Evolutionary conservation across 1,140 invertebrate genomes (phyloP).

Genomic region (Drosophila kohkoa): DNA sequence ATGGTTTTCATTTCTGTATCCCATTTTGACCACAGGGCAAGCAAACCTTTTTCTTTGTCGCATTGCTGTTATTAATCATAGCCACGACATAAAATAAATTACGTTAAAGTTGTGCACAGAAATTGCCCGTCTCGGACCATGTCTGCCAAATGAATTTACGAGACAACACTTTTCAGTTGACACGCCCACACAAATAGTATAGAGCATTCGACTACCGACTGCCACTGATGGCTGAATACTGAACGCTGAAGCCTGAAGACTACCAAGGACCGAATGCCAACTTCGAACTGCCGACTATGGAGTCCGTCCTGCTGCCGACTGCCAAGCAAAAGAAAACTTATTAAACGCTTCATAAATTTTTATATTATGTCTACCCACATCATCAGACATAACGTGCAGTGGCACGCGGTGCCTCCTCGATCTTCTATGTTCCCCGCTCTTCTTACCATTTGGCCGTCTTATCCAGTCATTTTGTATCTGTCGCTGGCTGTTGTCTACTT

Average conservation of each 20-base stretch:
- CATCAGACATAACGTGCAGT: conserved; percentile 79
- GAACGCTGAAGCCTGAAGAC: conserved; percentile 1
- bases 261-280: conserved; percentile 25
- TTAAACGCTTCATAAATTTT: conserved; percentile 84
- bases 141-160: conserved; percentile 79
- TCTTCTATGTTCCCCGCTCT: conserved; percentile 41
- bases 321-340: conserved; percentile 74
- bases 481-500: conserved; percentile 72
- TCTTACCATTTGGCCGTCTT: conserved; percentile 53
- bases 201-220: conserved; percentile 68
- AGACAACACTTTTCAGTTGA: conserved; percentile 80
- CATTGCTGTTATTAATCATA: conserved; percentile 75
- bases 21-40: conserved; percentile 54
- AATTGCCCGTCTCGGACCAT: conserved; percentile 57
- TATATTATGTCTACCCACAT: conserved; percentile 83
- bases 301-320: conserved; percentile 21
- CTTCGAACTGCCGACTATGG: conserved; percentile 7
- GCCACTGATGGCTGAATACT: not conserved
- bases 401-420: conserved; percentile 31
- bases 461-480: conserved; percentile 77
- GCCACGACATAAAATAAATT: conserved; percentile 81
- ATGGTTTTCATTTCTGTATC: conserved; percentile 49
- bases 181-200: conserved; percentile 54
- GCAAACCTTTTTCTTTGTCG: conserved; percentile 54
- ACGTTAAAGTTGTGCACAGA: conserved; percentile 72